Evolutionary conservation across 2,888 invertebrate species (phyloP).

Genomic region (Pachymerium ferrugineum): DNA sequence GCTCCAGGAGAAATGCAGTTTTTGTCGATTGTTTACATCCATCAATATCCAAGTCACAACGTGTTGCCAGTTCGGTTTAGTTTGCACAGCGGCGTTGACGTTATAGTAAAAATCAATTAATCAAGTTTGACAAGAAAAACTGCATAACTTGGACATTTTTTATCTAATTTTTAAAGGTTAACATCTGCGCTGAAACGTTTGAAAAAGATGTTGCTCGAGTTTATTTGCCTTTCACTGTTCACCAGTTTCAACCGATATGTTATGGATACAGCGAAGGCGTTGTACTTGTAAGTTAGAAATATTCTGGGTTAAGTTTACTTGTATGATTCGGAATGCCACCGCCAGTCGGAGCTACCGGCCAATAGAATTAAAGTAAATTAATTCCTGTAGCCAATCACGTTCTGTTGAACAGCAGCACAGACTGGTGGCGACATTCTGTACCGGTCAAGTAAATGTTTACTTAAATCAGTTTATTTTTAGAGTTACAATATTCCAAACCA

Average conservation of each 20-base stretch:
- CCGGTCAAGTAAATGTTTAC: not conserved
- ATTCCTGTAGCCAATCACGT: no score
- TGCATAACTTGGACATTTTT: not conserved
- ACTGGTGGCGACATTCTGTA: no score
- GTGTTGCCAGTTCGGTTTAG: not conserved
- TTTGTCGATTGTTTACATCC: not conserved
- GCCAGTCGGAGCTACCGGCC: not conserved
- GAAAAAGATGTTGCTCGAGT: not conserved
- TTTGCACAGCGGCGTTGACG: conserved; percentile 20
- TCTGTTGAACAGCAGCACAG: not conserved
- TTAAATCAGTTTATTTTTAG: not conserved
- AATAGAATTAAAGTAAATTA: not conserved
- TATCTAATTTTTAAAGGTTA: not conserved
- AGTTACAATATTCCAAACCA: conserved; percentile 28
- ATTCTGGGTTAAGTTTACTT: no score
- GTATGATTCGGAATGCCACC: not conserved
- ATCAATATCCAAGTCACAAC: conserved; percentile 11
- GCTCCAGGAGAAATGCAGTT: not conserved
- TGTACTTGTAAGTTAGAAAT: not conserved
- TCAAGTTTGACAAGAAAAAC: not conserved
- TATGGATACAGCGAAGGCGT: conserved; percentile 8
- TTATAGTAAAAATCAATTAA: not conserved
- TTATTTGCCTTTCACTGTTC: conserved; percentile 20
- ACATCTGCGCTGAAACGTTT: not conserved
- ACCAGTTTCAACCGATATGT: not conserved